A percentile compares a stretch with the other conserved stretches of the same genome.
These are phyloP conservation scores for Pungitius pungitius DNA, from an alignment of 2,113 vertebrate genomes.

Conservation along the genomic window DNA sequence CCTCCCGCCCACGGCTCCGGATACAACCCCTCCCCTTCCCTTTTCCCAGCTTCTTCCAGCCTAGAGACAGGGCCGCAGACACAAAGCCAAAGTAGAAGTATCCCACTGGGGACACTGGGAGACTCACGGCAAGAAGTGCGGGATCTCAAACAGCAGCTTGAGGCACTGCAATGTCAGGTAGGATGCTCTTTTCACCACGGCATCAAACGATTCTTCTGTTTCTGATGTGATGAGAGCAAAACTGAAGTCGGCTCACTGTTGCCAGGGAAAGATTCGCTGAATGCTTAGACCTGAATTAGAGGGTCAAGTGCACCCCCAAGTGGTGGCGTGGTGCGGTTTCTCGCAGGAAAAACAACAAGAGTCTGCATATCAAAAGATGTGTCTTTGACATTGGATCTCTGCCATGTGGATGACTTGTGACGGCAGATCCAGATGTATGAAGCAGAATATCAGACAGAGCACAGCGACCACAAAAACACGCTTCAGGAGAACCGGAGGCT, in stretches of 20 bases:
- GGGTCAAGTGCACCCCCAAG: conserved; percentile 70
- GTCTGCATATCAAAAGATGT: conserved; percentile 16
- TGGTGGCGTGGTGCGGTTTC: conserved; percentile 46
- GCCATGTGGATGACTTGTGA: conserved; percentile 40
- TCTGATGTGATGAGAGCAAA: conserved; percentile 33
- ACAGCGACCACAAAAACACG: conserved; percentile 81
- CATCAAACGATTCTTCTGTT: conserved; percentile 36
- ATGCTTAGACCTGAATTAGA: conserved; percentile 25
- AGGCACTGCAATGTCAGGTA: conserved; percentile 80
- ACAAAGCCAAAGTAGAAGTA: conserved; percentile 25
- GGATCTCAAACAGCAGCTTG: conserved; percentile 79
- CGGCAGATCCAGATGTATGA: conserved; percentile 83
- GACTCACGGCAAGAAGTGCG: conserved; percentile 65
- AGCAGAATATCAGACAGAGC: conserved; percentile 81
- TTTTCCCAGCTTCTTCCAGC: conserved; percentile 4
- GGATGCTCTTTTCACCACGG: conserved; percentile 25
- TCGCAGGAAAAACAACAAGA: neutral
- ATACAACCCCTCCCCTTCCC: conserved; percentile 27
- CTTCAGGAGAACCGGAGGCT: conserved; percentile 81
- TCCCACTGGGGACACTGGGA: conserved; percentile 18
- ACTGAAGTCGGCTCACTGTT: conserved; percentile 63
- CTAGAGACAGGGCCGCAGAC: conserved; percentile 16
- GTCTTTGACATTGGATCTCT: conserved; percentile 24
- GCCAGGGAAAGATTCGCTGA: conserved; percentile 61
- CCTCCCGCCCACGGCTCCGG: conserved; percentile 12